phyloP scores from a whole-genome alignment of 2,888 invertebrate species.

The Melinaea menophilus region DNA sequence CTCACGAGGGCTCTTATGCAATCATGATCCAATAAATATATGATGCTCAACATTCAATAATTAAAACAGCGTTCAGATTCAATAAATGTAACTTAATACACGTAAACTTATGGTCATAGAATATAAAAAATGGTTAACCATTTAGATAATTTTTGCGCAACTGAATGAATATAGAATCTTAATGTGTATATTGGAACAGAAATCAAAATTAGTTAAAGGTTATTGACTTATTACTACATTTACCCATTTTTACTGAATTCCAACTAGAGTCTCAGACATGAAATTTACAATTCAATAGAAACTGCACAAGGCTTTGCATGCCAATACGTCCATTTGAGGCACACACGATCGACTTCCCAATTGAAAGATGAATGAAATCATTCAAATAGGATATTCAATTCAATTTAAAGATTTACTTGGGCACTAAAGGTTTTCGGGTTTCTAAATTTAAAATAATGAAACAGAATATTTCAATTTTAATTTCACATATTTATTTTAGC shows the following conservation, averaged over 20 bases:
- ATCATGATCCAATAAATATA: slow-evolving; percentile 60
- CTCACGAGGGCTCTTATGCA: slow-evolving; percentile 55
- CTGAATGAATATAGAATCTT: too few species aligned
- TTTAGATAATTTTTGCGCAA: slow-evolving; percentile 1
- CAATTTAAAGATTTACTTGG: slow-evolving; percentile 16
- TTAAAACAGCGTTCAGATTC: slow-evolving; percentile 23
- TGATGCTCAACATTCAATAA: slow-evolving; percentile 26
- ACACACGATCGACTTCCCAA: slow-evolving; percentile 70
- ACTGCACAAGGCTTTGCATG: slow-evolving; percentile 75
- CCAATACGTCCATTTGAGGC: slow-evolving; percentile 73
- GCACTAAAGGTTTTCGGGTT: slow-evolving; percentile 1
- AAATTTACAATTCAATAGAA: slow-evolving; percentile 75
- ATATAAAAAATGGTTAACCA: slow-evolving; percentile 12
- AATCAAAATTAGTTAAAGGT: neutral
- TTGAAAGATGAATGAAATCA: slow-evolving; percentile 72
- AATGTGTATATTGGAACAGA: neutral
- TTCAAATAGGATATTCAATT: slow-evolving; percentile 49
- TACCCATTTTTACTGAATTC: slow-evolving; percentile 41
- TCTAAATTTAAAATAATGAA: slow-evolving; percentile 3
- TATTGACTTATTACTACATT: neutral
- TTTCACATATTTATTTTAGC: neutral
- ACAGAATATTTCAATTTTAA: slow-evolving; percentile 8
- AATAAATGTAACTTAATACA: slow-evolving; percentile 18
- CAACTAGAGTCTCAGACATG: slow-evolving; percentile 63
- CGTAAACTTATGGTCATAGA: slow-evolving; percentile 17